Evolutionary conservation across 2,113 vertebrate species (phyloP), one percentile per base, ranked within the genome.

Genomic region (Scytalopus superciliaris): DNA sequence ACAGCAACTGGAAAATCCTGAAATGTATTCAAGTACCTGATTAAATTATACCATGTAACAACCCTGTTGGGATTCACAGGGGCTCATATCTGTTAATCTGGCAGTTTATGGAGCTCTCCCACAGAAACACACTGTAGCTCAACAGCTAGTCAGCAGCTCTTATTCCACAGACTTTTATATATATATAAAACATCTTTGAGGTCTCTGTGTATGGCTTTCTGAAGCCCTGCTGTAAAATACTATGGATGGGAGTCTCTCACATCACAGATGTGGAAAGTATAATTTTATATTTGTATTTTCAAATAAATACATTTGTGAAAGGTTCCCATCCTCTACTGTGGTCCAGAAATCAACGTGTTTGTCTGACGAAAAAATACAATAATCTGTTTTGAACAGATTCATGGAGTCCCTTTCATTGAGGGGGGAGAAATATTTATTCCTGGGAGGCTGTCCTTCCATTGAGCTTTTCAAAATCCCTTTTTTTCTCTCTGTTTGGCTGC

Each of bases 211-310:
- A 99, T 98, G 99, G 99, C 99, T 99, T 99, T 98, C 98, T 98
- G 92, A 99, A 99, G 99, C 99, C 99, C 98, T 98, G 98, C 99
- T 99, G 98, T 99, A 99, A 99, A 99, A 98, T 98, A 98, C 98
- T 98, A 98, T 97, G 99, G 99, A 99, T 99, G 98, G 99, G 98
- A 98, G 98, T 99, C 98, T 99, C 99, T 99, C 99, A 99, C 98
- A 99, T 99, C 99, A 98, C 99, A 99, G 98, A 99, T 99, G 99
- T 99, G 99, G 99, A 99, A 99, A 99, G 99, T 99, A 99, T 99
- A 99, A 99, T 99, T 99, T 99, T 99, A 99, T 99, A 99, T 99
- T 99, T 99, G 99, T 99, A 99, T 99, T 99, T 99, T 99, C 99
- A 99, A 99, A 99, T 99, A 99, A 99, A 99, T 99, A 98, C 98